phyloP scores from a whole-genome alignment of 2,888 invertebrate species.

The Protula sp. region DNA sequence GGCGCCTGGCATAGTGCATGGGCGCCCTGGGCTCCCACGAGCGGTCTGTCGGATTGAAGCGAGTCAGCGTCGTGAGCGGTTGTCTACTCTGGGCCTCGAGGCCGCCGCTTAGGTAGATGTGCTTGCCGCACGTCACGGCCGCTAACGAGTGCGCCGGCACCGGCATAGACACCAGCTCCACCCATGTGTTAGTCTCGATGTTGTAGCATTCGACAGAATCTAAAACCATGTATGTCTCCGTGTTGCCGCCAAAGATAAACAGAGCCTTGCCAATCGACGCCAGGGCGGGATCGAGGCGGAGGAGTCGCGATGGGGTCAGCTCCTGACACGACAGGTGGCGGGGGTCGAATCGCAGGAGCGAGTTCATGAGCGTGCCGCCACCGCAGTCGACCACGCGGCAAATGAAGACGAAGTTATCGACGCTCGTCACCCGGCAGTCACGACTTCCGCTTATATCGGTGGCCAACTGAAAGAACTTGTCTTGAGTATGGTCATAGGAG shows the following conservation, averaged over 20 bases:
- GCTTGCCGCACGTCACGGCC: slow-evolving; percentile 31
- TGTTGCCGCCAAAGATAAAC: slow-evolving; percentile 47
- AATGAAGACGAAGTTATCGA: slow-evolving; percentile 49
- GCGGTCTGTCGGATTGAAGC: slow-evolving; percentile 36
- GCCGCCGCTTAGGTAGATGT: slow-evolving; percentile 48
- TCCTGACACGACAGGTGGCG: slow-evolving; percentile 46
- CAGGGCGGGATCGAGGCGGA: slow-evolving; percentile 46
- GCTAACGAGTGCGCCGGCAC: slow-evolving; percentile 45
- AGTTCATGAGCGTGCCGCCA: slow-evolving; percentile 50
- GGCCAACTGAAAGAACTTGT: slow-evolving; percentile 41
- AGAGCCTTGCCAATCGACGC: slow-evolving; percentile 36
- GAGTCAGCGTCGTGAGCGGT: slow-evolving; percentile 40
- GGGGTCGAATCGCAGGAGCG: slow-evolving; percentile 49
- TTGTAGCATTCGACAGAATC: slow-evolving; percentile 50
- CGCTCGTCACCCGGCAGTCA: slow-evolving; percentile 44
- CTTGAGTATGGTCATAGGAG: slow-evolving; percentile 36
- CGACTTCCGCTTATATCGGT: slow-evolving; percentile 47
- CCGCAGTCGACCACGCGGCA: slow-evolving; percentile 52
- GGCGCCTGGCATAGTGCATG: slow-evolving; percentile 46
- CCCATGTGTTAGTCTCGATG: slow-evolving; percentile 45
- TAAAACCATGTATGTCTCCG: slow-evolving; percentile 42
- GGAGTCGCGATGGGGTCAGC: slow-evolving; percentile 41
- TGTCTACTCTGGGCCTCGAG: slow-evolving; percentile 41
- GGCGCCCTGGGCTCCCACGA: slow-evolving; percentile 40
- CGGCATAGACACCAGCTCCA: slow-evolving; percentile 41